Evolutionary conservation across 2,113 vertebrate species (phyloP).

Genomic region (Eurypyga helias): DNA sequence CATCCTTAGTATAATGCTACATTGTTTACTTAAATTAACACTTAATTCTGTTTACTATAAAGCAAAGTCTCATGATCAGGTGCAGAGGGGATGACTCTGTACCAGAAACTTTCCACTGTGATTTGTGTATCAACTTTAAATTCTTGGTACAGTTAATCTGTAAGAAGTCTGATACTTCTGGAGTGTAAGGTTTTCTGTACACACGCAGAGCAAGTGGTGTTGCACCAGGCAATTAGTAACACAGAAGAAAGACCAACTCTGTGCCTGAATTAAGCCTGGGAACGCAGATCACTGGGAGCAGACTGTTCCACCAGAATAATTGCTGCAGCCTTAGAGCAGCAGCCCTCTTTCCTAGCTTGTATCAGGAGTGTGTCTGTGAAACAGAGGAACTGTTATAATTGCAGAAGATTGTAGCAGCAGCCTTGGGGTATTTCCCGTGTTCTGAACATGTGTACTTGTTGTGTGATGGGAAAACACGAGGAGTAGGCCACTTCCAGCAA

Average conservation of each 20-base stretch:
- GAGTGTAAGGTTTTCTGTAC: background rate
- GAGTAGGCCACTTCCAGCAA: background rate
- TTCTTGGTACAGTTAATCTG: background rate
- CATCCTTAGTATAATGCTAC: background rate
- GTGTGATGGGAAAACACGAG: background rate
- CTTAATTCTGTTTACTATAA: background rate
- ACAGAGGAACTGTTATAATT: background rate
- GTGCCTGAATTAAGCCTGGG: background rate
- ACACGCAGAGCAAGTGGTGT: background rate
- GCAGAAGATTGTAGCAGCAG: background rate
- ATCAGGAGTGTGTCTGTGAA: background rate
- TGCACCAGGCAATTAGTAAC: background rate
- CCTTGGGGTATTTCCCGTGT: background rate
- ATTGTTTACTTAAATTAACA: background rate
- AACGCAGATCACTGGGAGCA: background rate
- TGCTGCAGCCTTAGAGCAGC: background rate
- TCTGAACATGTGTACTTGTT: accelerated
- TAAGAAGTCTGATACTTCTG: background rate
- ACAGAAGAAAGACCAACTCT: background rate
- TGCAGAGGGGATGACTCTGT: background rate
- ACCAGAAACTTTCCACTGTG: background rate
- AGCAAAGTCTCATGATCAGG: background rate
- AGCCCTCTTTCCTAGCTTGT: background rate
- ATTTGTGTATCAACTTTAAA: background rate
- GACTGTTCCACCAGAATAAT: background rate